Conservation (phyloP, 2,888 invertebrate genomes). For the Himalopsyche tibetana region DNA sequence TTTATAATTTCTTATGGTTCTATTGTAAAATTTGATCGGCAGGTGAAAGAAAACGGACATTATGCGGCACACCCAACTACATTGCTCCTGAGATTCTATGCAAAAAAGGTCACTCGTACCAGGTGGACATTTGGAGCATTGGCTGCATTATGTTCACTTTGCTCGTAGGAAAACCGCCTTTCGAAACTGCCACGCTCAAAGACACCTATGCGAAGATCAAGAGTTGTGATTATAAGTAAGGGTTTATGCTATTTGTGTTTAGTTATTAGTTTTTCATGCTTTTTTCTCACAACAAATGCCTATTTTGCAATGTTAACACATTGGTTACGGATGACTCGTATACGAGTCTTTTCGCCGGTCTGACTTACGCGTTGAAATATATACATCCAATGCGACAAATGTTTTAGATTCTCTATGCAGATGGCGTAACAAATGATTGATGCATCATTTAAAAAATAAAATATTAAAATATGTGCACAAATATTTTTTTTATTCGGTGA, state of each 20-base stretch:
- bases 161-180: slow-evolving; percentile 97
- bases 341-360: too few relatives aligned
- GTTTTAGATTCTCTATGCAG: too few relatives aligned
- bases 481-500: too few relatives aligned
- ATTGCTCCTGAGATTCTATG: slow-evolving; percentile 98
- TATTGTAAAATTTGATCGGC: neutral
- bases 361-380: too few relatives aligned
- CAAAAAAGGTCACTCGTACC: slow-evolving; percentile 98
- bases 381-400: too few relatives aligned
- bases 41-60: slow-evolving; percentile 90
- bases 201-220: slow-evolving; percentile 97
- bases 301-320: neutral
- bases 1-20: too few relatives aligned
- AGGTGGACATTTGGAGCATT: slow-evolving; percentile 99
- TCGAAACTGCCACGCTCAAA: slow-evolving; percentile 95
- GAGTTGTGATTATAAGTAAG: slow-evolving; percentile 92
- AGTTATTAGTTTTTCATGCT: neutral
- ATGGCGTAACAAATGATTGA: too few relatives aligned
- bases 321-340: too few relatives aligned
- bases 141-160: slow-evolving; percentile 99
- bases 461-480: too few relatives aligned
- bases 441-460: too few relatives aligned
- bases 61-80: slow-evolving; percentile 99
- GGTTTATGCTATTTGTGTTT: neutral
- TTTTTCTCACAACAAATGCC: neutral